Evolutionary conservation across 2,888 invertebrate genomes (phyloP).

Genomic region (Automeris io): DNA sequence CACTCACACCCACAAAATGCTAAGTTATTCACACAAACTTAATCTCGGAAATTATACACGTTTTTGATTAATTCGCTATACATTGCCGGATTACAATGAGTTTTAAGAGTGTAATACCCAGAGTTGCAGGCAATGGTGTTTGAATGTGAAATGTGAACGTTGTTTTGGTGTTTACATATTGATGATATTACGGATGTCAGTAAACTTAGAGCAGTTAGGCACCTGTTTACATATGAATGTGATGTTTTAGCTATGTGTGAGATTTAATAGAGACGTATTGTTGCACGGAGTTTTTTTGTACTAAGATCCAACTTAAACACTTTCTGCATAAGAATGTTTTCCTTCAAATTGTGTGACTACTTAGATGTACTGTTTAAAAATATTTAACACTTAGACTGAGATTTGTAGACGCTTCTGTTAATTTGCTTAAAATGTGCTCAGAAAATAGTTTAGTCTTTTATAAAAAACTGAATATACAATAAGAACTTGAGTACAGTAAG

Average conservation of each 20-base stretch:
- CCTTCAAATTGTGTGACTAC: constrained; percentile 3
- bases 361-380: neutral
- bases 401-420: too few species aligned
- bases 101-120: neutral
- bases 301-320: constrained; percentile 32
- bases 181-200: constrained; percentile 56
- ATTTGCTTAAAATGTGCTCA: too few species aligned
- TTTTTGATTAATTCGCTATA: constrained; percentile 10
- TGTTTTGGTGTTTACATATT: constrained; percentile 19
- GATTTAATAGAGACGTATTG: constrained; percentile 60
- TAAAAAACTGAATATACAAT: too few species aligned
- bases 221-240: constrained; percentile 64
- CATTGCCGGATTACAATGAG: constrained; percentile 19
- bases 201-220: constrained; percentile 58
- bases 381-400: constrained; percentile 2
- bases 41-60: constrained; percentile 18
- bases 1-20: constrained; percentile 32
- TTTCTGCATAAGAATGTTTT: constrained; percentile 21
- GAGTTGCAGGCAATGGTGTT: constrained; percentile 22
- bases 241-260: constrained; percentile 46
- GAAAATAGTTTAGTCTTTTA: too few species aligned
- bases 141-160: constrained; percentile 7
- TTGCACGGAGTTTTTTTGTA: constrained; percentile 48
- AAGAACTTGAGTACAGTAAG: too few species aligned
- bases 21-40: constrained; percentile 26